A percentile compares a stretch with the other conserved stretches of the same genome.
phyloP scores from a whole-genome alignment of 1,140 invertebrate species.

The Orius insidiosus region DNA sequence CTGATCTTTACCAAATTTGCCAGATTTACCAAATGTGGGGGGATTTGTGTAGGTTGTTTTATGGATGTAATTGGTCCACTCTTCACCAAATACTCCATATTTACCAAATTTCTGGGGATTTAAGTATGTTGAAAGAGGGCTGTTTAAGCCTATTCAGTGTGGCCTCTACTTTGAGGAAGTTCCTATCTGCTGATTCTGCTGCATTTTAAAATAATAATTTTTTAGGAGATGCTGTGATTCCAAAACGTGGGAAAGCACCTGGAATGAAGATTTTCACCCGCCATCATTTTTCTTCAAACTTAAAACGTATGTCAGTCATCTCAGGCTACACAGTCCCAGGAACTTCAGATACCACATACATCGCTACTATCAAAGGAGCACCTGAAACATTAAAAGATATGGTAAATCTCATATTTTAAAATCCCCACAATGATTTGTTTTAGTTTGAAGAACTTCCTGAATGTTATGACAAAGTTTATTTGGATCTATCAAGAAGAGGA shows the following conservation, averaged over 20 bases:
- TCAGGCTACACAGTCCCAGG: conserved; percentile 64
- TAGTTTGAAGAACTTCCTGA: conserved; percentile 47
- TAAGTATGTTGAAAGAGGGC: background rate
- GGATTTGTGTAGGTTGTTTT: background rate
- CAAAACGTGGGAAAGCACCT: conserved; percentile 62
- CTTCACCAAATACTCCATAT: background rate
- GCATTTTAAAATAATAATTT: conserved; percentile 11
- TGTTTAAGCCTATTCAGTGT: background rate
- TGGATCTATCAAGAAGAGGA: conserved; percentile 77
- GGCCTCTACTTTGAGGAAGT: background rate
- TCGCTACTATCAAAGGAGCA: conserved; percentile 91
- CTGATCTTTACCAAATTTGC: too few relatives aligned
- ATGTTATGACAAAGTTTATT: conserved; percentile 65
- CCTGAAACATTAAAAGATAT: conserved; percentile 88
- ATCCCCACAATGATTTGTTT: conserved; percentile 16
- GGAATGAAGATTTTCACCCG: conserved; percentile 89
- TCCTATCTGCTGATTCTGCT: too few relatives aligned
- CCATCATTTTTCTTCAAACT: conserved; percentile 87
- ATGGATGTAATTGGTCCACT: background rate
- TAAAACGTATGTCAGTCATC: conserved; percentile 97
- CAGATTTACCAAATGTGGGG: background rate
- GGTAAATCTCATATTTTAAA: conserved; percentile 37
- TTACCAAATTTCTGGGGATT: background rate
- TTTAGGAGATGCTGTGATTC: conserved; percentile 78
- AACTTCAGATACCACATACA: conserved; percentile 65